Base-by-base conservation (phyloP, 2,113 vertebrate genomes). In the Cavia aperea region DNA sequence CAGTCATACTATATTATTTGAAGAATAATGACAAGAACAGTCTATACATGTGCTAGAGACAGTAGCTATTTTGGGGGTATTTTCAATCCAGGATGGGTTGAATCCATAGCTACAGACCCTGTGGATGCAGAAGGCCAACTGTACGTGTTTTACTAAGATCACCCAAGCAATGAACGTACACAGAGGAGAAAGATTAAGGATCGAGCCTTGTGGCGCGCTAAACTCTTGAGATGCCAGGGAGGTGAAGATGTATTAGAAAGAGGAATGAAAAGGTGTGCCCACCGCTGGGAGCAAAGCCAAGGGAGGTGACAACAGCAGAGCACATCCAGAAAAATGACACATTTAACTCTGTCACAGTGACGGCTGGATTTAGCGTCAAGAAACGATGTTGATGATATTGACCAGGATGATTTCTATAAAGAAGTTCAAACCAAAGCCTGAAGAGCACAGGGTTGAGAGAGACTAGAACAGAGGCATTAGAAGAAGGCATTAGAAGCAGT, bases 151-250 rank as follows among this genome's bases (percentile, higher is more conserved):
- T 29, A 36, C 81, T 77, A 43, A 75, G 68, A 29, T 70, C 68
- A 63, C 33, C 31, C 54, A 33, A 63, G 54, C 21, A 65, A 68
- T 15, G 75, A 66, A 13, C 14, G 19, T 23, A 7, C 62, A 81
- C 39, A 49, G 56, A 78, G 24, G n/a, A 43, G 33, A 24, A 49
- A 82, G 56, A 60, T 16, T 11, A 49, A 77, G 39, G 33, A 1
- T 10, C 1, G 51, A 68, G 75, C 9, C 29, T 43, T 4, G 23
- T 12, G 54, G 7, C 1, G 0, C 16, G 63, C 7, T 1, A 33
- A 43, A 49, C 51, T 56, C 56, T n/a, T n/a, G 29, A n/a, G 9
- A 88, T 24, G 12, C 60, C 43, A 26, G 16, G 51, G 51, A 60
- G 51, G 10, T 5, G 43, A 66, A 66, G 68, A 11, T 33, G 82